phyloP scores from a whole-genome alignment of 1,140 invertebrate species.

The Araneus ventricosus region DNA sequence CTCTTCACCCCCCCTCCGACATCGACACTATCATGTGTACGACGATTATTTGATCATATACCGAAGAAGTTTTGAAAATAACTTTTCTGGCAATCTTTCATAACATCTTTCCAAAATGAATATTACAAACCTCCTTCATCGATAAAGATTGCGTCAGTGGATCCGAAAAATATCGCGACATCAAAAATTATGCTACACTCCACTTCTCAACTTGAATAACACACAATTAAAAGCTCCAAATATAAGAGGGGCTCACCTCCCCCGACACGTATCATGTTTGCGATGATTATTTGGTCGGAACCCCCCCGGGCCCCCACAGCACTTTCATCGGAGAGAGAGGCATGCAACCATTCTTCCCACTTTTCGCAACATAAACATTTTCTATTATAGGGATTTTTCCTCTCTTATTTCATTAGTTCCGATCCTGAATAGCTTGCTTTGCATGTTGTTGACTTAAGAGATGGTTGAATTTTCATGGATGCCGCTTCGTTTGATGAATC shows the following conservation, averaged over 20 bases:
- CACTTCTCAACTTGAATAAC: neutral
- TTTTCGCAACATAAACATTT: constrained; percentile 69
- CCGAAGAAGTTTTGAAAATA: no score
- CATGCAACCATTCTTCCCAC: constrained; percentile 45
- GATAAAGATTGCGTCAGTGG: neutral
- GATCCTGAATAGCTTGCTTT: constrained; percentile 52
- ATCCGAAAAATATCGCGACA: neutral
- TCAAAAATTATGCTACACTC: constrained; percentile 38
- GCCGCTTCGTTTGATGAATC: constrained; percentile 71
- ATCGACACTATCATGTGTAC: constrained; percentile 58
- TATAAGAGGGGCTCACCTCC: neutral
- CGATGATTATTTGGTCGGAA: constrained; percentile 63
- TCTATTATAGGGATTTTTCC: constrained; percentile 70
- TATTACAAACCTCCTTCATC: neutral
- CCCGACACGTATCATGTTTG: constrained; percentile 56
- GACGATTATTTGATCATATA: no score
- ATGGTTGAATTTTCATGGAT: constrained; percentile 64
- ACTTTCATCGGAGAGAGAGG: constrained; percentile 59
- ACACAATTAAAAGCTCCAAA: constrained; percentile 59
- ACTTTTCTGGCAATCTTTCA: no score
- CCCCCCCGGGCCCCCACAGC: constrained; percentile 16
- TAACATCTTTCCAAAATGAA: neutral
- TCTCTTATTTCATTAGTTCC: constrained; percentile 68
- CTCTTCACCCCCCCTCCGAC: no score
- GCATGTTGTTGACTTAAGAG: constrained; percentile 59